Evolutionary conservation across 2,797 vertebrate species (phyloP), one percentile per base, ranked within the genome.

Genomic region (Melanotaenia pygmaea): DNA sequence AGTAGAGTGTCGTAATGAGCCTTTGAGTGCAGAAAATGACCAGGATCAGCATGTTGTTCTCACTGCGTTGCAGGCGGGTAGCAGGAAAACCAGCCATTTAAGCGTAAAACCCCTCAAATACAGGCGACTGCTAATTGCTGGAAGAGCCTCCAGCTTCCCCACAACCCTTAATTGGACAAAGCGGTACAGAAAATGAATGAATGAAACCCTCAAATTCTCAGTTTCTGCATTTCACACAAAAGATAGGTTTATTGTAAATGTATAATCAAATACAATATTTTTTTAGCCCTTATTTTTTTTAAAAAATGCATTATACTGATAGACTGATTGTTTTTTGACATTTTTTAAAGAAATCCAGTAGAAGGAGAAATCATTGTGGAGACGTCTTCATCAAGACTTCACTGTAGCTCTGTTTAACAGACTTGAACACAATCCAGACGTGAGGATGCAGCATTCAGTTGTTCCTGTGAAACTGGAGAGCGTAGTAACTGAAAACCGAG

Each of bases 31-130:
- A 60, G 22, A 59, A 32, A 13, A 60, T 71, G 51, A 32, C 28
- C 54, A 5, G 53, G 9, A n/a, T 56, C 20, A 8, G 43, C 43
- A 37, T 59, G 30, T 22, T 58, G 43, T 37, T 30, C 24, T 59
- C 37, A 40, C 24, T 22, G 22, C 32, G 18, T 35, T 35, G 54
- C 34, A 26, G 16, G 20, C 22, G 26, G 6, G 32, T 9, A 51
- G 32, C 34, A 22, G 40, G 14, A 26, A 68, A 38, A 14, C 14
- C 1, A 37, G 58, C 63, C 24, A 4, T 56, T 61, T 61, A 79
- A 80, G 65, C 65, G 59, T 37, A 57, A 73, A 74, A 72, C 59
- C 64, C 38, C 64, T 66, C 1, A 26, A 67, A 60, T 22, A 10
- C 32, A 30, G 30, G 30, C 30, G 5, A 30, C 30, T 30, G 4